Conservation (phyloP, 1,140 invertebrate species). For the Gryllus bimaculatus region DNA sequence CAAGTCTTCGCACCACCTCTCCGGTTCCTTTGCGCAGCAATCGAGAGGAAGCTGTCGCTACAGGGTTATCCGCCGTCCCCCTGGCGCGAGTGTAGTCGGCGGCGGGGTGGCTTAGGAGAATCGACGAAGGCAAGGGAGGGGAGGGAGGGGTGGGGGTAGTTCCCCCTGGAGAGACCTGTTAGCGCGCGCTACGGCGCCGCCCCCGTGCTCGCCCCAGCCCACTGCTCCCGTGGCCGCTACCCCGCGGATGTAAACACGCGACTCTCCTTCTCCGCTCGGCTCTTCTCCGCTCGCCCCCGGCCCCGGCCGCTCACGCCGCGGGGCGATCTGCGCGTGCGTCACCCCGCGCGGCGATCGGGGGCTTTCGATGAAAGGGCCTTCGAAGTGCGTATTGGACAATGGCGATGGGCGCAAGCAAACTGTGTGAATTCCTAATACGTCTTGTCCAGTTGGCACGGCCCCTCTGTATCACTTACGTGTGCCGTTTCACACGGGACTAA, state of each 20-base stretch:
- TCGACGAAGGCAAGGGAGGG: neutral
- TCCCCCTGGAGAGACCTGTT: neutral
- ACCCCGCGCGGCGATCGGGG: no score
- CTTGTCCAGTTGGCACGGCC: no score
- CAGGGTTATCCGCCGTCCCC: constrained; percentile 4
- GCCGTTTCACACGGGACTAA: no score
- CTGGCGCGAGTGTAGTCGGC: neutral
- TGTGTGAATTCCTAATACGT: no score
- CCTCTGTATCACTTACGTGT: no score
- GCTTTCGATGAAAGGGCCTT: no score
- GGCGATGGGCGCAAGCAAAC: no score
- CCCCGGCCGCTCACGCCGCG: no score
- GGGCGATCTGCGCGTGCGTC: no score
- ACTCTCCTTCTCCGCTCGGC: neutral
- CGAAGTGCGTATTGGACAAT: no score
- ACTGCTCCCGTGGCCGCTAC: neutral
- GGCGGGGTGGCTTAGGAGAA: neutral
- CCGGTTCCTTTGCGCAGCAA: constrained; percentile 7
- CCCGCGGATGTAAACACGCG: neutral
- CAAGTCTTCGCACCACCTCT: neutral
- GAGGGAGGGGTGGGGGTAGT: neutral
- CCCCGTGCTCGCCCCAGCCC: neutral
- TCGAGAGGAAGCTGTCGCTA: constrained; percentile 9
- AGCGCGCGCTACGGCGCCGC: neutral
- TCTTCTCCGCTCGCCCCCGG: no score